Evolutionary conservation across 2,797 vertebrate species (phyloP).

Genomic region (Takifugu rubripes): DNA sequence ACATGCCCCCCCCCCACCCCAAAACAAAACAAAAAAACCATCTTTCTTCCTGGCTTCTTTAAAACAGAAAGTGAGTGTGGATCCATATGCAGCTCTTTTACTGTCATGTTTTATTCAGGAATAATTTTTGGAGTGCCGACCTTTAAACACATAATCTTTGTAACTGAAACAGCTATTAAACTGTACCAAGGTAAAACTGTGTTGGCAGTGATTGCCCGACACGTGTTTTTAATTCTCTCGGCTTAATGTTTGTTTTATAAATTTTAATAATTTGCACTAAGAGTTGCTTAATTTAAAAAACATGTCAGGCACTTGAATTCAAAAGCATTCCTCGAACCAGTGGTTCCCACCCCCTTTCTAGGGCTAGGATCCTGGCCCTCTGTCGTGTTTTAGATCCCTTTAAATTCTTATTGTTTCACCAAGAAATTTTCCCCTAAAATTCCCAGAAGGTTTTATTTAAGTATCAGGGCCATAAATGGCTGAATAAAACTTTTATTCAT

Average conservation of each 20-base stretch:
- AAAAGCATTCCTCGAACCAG: not conserved
- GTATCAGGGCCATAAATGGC: not conserved
- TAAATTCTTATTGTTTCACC: not conserved
- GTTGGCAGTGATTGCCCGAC: not conserved
- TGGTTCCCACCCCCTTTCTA: not conserved
- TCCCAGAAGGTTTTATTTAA: not conserved
- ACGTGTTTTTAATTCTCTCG: not conserved
- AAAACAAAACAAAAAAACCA: no score
- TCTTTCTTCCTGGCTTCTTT: not conserved
- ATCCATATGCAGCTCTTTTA: not conserved
- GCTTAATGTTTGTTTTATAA: not conserved
- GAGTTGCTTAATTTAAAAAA: not conserved
- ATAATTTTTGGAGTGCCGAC: slow-evolving; percentile 10
- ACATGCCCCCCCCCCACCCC: no score
- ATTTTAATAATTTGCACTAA: not conserved
- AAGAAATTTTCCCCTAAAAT: not conserved
- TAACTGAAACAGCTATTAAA: not conserved
- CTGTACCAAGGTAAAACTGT: not conserved
- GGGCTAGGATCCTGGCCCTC: not conserved
- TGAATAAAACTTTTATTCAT: not conserved
- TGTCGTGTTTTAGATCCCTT: not conserved
- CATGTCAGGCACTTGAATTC: not conserved
- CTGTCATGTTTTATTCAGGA: slow-evolving; percentile 53
- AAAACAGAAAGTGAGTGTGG: not conserved
- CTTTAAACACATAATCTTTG: slow-evolving; percentile 3